Conservation (phyloP, 2,797 vertebrate species). For the Tokudaia tokunoshimensis region DNA sequence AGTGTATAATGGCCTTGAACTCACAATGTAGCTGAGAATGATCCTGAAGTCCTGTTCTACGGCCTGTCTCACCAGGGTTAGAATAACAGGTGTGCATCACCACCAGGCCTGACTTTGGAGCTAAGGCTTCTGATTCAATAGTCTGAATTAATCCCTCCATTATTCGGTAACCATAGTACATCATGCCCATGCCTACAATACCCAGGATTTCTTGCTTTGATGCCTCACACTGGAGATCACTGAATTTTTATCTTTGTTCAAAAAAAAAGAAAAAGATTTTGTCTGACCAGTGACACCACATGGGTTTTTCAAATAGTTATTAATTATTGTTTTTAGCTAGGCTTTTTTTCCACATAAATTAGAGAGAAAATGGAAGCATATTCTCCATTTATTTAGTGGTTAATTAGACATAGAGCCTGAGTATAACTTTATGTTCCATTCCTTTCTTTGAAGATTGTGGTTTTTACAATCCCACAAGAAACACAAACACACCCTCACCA, state of each 20-base stretch:
- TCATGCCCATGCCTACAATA: not conserved
- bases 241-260: constrained; percentile 58
- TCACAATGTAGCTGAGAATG: not conserved
- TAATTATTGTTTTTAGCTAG: not conserved
- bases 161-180: not conserved
- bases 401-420: constrained; percentile 8
- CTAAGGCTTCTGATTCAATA: not conserved
- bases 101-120: not conserved
- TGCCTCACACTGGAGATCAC: not conserved
- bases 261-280: not conserved
- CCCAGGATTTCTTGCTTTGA: not conserved
- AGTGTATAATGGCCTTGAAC: not conserved
- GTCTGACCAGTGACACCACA: constrained; percentile 21
- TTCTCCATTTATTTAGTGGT: not conserved
- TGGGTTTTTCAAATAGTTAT: not conserved
- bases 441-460: constrained; percentile 16
- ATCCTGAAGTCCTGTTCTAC: not conserved
- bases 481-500: constrained; percentile 6
- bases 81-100: not conserved
- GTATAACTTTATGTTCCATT: not conserved
- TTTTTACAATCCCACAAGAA: not conserved
- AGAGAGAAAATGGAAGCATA: not conserved
- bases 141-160: not conserved
- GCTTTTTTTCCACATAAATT: not conserved
- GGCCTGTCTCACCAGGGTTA: not conserved